Base-by-base conservation (phyloP, 2,888 invertebrate genomes). In the Invenusta paracnida region DNA sequence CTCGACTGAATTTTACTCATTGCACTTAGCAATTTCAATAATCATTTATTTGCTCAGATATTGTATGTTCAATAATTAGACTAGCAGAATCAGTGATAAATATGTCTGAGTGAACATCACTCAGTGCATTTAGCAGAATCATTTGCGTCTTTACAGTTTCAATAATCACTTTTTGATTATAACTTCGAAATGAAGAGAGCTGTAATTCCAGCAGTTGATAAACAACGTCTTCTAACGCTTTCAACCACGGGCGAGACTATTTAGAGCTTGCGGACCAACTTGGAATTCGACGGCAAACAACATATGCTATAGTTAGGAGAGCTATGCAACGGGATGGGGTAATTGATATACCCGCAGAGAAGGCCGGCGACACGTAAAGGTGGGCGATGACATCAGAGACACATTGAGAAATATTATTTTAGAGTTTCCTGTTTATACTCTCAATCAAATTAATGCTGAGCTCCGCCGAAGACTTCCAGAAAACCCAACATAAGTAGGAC, bases 401-500 rank as follows among this genome's bases (percentile, higher is more conserved):
- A 79, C 79, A 27, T 28, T 79, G 79, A n/a, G 79, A 23, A 25
- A 79, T 23, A 79, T 79, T 79, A 27, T 79, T 28, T 23, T 27
- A 27, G 79, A 79, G 79, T 28, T 27, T 79, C 79, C 79, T 27
- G 79, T 25, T 79, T 5, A 5, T 79, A 13, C 79, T 23, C 11
- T 79, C 79, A 27, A 79, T 25, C 79, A 79, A 79, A 79, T 79
- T 28, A 79, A 13, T 28, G 27, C 5, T 13, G 79, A 79, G 27
- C 79, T 79, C 23, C 79, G 79, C 11, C 23, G 79, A 23, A 79
- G 79, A 79, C 79, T 79, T 79, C 79, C 79, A 23, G 27, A 79
- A 23, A 79, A 27, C 79, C 79, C 23, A n/a, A 79, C 79, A 27
- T 79, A 23, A n/a, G 27, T 23, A n/a, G 79, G 27, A 79, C 79